Conservation (phyloP, 2,888 invertebrate genomes). For the Eretmocerus hayati region DNA sequence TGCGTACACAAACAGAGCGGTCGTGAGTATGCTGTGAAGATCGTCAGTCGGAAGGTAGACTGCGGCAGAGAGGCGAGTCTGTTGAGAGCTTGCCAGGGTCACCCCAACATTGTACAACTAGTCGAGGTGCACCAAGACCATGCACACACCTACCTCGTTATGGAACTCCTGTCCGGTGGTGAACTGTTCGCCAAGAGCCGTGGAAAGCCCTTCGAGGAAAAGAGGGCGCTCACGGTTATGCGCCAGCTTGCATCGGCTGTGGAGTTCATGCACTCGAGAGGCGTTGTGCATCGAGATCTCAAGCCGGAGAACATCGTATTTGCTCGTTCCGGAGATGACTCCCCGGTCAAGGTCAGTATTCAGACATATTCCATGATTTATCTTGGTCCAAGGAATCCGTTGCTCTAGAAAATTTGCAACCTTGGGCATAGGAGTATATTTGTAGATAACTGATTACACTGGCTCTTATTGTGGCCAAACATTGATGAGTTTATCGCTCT, state of each 20-base stretch:
- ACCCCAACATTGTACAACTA: slow-evolving; percentile 78
- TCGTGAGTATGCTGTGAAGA: slow-evolving; percentile 82
- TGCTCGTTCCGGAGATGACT: slow-evolving; percentile 51
- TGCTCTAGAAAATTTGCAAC: no score
- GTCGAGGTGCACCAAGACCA: slow-evolving; percentile 80
- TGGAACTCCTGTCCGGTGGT: slow-evolving; percentile 78
- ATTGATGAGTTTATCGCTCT: no score
- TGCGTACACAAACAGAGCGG: slow-evolving; percentile 69
- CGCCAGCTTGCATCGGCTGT: slow-evolving; percentile 77
- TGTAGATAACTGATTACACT: no score
- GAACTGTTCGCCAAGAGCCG: slow-evolving; percentile 63
- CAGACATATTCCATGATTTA: not conserved
- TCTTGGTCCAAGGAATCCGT: no score
- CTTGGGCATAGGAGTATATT: no score
- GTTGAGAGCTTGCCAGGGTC: slow-evolving; percentile 78
- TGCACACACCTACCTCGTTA: slow-evolving; percentile 81
- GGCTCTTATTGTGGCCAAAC: no score
- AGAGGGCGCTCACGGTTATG: slow-evolving; percentile 72
- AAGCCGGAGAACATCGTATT: slow-evolving; percentile 83
- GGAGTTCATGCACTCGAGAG: slow-evolving; percentile 72
- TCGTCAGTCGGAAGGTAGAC: slow-evolving; percentile 62
- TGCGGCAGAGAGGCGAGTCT: slow-evolving; percentile 69
- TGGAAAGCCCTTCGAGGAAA: slow-evolving; percentile 66
- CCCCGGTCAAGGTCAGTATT: slow-evolving; percentile 57
- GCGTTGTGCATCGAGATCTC: slow-evolving; percentile 86